A percentile compares a stretch with the other conserved stretches of the same genome.
Evolutionary conservation across 2,888 invertebrate genomes (phyloP).

Genomic region (Choristoneura rosaceana): DNA sequence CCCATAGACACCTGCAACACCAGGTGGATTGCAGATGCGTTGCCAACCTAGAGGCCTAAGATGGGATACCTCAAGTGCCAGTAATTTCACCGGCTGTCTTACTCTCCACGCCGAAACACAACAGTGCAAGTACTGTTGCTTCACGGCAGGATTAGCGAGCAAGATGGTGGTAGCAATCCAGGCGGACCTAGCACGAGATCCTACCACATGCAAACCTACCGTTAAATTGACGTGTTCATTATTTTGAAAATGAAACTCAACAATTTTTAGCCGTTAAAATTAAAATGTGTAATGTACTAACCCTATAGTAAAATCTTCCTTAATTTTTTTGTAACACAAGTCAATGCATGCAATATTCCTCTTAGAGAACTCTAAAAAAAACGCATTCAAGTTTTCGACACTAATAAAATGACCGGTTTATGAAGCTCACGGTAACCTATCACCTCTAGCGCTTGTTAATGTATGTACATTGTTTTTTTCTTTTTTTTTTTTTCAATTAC

Average conservation of each 20-base stretch:
- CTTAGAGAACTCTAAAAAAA: constrained; percentile 10
- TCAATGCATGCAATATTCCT: neutral
- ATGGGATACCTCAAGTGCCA: too few species aligned
- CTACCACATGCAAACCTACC: too few species aligned
- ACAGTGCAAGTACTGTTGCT: too few species aligned
- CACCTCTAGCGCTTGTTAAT: constrained; percentile 48
- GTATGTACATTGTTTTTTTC: constrained; percentile 46
- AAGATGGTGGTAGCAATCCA: too few species aligned
- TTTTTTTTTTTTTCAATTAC: constrained; percentile 31
- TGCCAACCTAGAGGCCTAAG: too few species aligned
- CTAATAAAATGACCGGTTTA: constrained; percentile 35
- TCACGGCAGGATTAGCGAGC: too few species aligned
- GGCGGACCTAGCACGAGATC: too few species aligned
- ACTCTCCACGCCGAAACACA: too few species aligned
- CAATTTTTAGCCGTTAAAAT: neutral
- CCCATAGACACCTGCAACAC: too few species aligned
- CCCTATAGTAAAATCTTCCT: neutral
- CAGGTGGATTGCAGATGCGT: too few species aligned
- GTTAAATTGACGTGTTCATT: too few species aligned
- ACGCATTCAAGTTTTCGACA: constrained; percentile 11
- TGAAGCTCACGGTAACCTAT: constrained; percentile 55
- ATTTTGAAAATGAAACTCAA: neutral
- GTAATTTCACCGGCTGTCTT: too few species aligned
- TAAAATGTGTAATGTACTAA: neutral
- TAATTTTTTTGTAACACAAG: neutral